Conservation (phyloP, 35 echinoderm and acorn worm species). For the Strongylocentrotus purpuratus region DNA sequence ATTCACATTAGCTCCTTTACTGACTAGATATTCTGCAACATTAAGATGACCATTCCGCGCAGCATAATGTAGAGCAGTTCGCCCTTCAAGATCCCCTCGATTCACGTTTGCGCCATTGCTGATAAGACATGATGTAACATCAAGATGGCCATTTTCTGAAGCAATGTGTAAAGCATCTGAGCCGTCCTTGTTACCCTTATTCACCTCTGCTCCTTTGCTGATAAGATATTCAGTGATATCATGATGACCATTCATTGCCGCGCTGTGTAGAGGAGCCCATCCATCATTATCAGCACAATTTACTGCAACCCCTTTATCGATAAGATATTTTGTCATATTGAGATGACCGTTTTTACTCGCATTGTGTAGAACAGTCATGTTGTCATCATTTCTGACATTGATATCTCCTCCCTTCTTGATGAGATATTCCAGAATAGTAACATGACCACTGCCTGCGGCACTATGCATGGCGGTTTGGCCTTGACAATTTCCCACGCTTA, state of each 20-base stretch:
- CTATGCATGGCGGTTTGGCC: background rate
- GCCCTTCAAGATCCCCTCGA: background rate
- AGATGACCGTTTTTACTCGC: background rate
- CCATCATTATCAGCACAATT: background rate
- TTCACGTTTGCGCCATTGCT: background rate
- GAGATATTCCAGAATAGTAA: background rate
- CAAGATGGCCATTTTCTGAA: background rate
- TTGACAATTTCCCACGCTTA: background rate
- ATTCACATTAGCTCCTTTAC: background rate
- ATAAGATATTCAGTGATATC: background rate
- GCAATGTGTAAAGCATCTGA: background rate
- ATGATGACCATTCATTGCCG: background rate
- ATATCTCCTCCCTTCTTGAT: background rate
- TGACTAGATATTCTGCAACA: background rate
- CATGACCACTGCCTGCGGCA: background rate
- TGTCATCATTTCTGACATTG: background rate
- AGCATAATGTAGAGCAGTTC: background rate
- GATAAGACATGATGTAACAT: background rate
- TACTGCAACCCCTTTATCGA: background rate
- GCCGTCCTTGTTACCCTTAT: background rate
- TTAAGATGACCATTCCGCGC: background rate
- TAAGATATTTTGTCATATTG: background rate
- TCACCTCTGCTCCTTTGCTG: background rate
- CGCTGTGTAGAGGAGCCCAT: background rate
- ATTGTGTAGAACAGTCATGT: background rate